Percentiles rank a stretch among this genome's conserved stretches.
Conservation (phyloP, 1,140 invertebrate genomes). For the Drosophila pachea region DNA sequence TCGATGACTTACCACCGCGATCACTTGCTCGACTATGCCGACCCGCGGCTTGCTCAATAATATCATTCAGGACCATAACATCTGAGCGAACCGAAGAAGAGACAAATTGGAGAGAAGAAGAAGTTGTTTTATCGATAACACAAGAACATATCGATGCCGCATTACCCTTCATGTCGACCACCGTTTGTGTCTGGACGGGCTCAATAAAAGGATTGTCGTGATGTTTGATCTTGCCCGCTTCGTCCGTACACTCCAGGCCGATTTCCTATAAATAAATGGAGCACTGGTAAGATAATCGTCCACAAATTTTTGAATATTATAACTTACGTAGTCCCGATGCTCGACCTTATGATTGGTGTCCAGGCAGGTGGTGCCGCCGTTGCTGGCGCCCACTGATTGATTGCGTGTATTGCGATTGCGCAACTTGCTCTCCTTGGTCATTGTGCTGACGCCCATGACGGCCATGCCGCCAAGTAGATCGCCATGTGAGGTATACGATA, state of each 20-base stretch:
- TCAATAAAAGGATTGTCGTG: conserved; percentile 94
- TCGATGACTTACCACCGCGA: conserved; percentile 86
- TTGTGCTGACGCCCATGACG: conserved; percentile 82
- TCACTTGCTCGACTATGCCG: conserved; percentile 90
- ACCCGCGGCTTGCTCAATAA: conserved; percentile 96
- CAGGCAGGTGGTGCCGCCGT: conserved; percentile 79
- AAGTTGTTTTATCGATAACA: background rate
- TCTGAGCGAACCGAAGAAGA: conserved; percentile 82
- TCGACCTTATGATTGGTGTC: conserved; percentile 84
- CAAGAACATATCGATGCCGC: background rate
- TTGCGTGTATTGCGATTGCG: conserved; percentile 86
- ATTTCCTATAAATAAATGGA: conserved; percentile 55
- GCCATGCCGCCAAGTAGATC: conserved; percentile 88
- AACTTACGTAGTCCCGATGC: conserved; percentile 85
- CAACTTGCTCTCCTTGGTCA: conserved; percentile 91
- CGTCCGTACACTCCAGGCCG: conserved; percentile 85
- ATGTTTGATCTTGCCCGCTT: conserved; percentile 90
- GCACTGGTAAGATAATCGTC: no score
- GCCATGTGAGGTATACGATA: conserved; percentile 95
- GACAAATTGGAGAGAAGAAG: background rate
- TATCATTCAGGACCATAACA: conserved; percentile 98
- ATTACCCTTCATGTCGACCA: conserved; percentile 96
- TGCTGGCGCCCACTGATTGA: conserved; percentile 82
- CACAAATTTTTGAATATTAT: background rate
- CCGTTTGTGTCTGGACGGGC: conserved; percentile 90